phyloP scores from a whole-genome alignment of 2,888 invertebrate species.

The Tipula unca region DNA sequence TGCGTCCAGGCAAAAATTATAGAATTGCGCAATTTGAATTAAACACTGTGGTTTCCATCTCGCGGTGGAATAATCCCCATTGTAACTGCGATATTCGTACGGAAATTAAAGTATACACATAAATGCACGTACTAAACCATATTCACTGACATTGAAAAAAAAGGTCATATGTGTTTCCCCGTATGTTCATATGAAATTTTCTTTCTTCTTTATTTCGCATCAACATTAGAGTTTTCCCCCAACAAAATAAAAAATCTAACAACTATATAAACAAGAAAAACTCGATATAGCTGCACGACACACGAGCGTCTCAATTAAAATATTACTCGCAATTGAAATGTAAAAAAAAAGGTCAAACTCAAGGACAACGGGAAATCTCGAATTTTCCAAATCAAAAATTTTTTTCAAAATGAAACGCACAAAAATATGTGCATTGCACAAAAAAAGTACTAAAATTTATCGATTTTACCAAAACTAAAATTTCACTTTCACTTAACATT shows the following conservation, averaged over 20 bases:
- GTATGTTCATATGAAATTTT: background rate
- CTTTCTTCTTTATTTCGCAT: background rate
- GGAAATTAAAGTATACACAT: background rate
- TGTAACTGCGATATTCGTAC: too few species aligned
- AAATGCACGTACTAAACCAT: background rate
- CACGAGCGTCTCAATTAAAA: background rate
- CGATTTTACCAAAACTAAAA: background rate
- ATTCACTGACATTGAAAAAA: background rate
- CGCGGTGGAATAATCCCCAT: too few species aligned
- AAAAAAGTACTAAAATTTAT: background rate
- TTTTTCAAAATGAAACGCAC: background rate
- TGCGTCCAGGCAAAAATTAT: background rate
- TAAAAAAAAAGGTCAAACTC: background rate
- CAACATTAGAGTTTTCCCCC: background rate
- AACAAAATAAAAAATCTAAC: background rate
- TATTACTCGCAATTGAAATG: background rate
- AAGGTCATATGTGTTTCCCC: background rate
- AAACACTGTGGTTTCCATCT: background rate
- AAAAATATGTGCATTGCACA: background rate
- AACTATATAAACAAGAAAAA: background rate
- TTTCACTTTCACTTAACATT: constrained; percentile 9
- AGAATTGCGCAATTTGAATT: background rate
- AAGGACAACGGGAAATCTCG: background rate
- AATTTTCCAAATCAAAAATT: background rate
- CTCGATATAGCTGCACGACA: background rate